phyloP scores from a whole-genome alignment of 2,888 invertebrate genomes.

The Drosophila melanocephala region DNA sequence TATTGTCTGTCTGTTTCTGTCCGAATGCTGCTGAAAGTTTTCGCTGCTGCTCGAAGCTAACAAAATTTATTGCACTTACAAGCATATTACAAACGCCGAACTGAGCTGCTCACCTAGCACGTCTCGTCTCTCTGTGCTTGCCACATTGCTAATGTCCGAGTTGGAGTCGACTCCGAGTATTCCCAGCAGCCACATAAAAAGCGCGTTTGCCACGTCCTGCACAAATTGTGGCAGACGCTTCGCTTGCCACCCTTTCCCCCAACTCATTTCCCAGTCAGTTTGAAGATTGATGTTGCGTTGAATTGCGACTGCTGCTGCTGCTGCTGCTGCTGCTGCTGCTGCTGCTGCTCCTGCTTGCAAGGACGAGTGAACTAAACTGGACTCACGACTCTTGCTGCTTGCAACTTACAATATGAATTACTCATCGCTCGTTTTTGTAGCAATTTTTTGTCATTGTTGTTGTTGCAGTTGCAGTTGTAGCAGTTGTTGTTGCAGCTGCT shows the following conservation, averaged over 20 bases:
- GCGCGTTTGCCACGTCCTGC: slow-evolving; percentile 74
- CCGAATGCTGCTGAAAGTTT: slow-evolving; percentile 48
- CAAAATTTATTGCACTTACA: slow-evolving; percentile 78
- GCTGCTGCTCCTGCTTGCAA: slow-evolving; percentile 44
- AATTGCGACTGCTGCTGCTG: slow-evolving; percentile 59
- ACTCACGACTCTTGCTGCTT: slow-evolving; percentile 27
- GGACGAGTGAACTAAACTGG: background rate
- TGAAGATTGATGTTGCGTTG: slow-evolving; percentile 78
- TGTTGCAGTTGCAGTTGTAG: slow-evolving; percentile 5
- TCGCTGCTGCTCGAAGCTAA: slow-evolving; percentile 44
- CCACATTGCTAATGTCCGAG: slow-evolving; percentile 19
- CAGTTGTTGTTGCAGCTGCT: slow-evolving; percentile 36
- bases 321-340: slow-evolving; percentile 54
- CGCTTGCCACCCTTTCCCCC: slow-evolving; percentile 12
- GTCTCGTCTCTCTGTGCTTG: slow-evolving; percentile 11
- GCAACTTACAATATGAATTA: slow-evolving; percentile 78
- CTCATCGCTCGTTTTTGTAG: slow-evolving; percentile 79
- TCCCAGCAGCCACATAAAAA: slow-evolving; percentile 76
- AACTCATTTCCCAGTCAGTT: slow-evolving; percentile 32
- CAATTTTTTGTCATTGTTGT: slow-evolving; percentile 74
- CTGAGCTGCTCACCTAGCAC: slow-evolving; percentile 45
- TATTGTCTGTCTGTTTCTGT: slow-evolving; percentile 13
- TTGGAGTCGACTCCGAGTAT: slow-evolving; percentile 39
- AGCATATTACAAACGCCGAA: slow-evolving; percentile 72
- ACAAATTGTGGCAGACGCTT: slow-evolving; percentile 76